phyloP scores from a whole-genome alignment of 2,797 vertebrate genomes.

The Melanotaenia parkinsoni region DNA sequence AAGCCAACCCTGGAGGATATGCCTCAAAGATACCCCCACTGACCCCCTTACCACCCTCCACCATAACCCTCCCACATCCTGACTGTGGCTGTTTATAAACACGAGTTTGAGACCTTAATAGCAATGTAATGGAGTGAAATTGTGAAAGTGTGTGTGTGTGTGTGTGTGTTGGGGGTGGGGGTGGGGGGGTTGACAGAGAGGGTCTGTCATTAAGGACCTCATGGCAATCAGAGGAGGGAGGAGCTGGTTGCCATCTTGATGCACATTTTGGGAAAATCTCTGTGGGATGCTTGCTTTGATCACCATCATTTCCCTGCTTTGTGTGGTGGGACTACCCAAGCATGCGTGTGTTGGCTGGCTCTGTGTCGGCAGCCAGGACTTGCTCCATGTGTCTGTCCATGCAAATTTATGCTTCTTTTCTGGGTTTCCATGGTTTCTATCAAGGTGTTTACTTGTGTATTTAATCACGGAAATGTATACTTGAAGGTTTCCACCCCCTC shows the following conservation, averaged over 20 bases:
- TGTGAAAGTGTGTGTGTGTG: neutral
- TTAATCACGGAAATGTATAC: conserved; percentile 9
- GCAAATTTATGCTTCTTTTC: conserved; percentile 42
- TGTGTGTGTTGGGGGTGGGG: neutral
- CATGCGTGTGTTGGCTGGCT: conserved; percentile 8
- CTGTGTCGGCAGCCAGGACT: neutral
- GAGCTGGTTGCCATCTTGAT: conserved; percentile 45
- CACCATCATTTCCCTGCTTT: conserved; percentile 64
- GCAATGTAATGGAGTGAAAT: conserved; percentile 2
- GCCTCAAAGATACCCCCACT: conserved; percentile 21
- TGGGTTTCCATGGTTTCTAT: conserved; percentile 32
- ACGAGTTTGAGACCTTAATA: conserved; percentile 53
- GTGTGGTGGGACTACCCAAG: conserved; percentile 9
- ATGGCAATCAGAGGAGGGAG: conserved; percentile 47
- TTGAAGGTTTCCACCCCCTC: neutral
- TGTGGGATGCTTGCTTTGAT: conserved; percentile 53
- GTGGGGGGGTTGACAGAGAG: conserved; percentile 20
- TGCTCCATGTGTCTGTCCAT: neutral
- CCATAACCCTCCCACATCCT: neutral
- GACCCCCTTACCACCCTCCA: conserved; percentile 10
- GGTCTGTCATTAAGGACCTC: conserved; percentile 47
- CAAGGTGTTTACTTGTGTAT: conserved; percentile 37
- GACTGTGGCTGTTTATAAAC: conserved; percentile 26
- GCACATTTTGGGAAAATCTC: conserved; percentile 51
- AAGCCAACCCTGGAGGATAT: conserved; percentile 38